These are phyloP conservation scores for Trichopria drosophilae DNA, from an alignment of 2,888 invertebrate genomes.

Conservation along the genomic window DNA sequence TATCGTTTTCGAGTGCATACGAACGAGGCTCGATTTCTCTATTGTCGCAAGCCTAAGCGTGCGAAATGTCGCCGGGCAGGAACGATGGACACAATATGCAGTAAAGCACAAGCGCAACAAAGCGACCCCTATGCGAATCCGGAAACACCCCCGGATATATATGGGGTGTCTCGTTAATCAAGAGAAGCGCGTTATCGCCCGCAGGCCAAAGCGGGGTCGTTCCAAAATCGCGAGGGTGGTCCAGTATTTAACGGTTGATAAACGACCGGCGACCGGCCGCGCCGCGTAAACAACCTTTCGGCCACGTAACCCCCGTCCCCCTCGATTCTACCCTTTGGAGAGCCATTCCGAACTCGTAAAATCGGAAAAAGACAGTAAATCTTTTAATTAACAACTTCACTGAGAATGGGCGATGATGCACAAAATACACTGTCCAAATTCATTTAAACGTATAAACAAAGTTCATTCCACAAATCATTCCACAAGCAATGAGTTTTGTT, in stretches of 20 bases:
- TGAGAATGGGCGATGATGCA: no score
- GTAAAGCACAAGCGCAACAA: constrained; percentile 53
- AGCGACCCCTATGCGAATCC: constrained; percentile 33
- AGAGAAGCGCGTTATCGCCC: constrained; percentile 48
- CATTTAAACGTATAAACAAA: no score
- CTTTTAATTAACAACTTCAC: no score
- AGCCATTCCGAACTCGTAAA: no score
- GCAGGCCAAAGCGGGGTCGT: constrained; percentile 30
- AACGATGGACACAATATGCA: constrained; percentile 35
- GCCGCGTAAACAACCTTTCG: constrained; percentile 25
- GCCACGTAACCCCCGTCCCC: constrained; percentile 16
- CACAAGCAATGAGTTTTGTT: no score
- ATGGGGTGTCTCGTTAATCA: constrained; percentile 52
- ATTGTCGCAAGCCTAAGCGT: no score
- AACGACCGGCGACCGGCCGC: constrained; percentile 46
- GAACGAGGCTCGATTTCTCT: no score
- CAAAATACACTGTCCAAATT: no score
- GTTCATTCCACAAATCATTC: no score
- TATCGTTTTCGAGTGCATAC: no score
- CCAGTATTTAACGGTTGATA: constrained; percentile 53
- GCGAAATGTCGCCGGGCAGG: constrained; percentile 20
- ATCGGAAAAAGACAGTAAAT: no score
- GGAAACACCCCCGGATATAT: constrained; percentile 28
- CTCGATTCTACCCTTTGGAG: no score
- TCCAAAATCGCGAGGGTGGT: constrained; percentile 31